Evolutionary conservation across 1,140 invertebrate genomes (phyloP).

Genomic region (Aphelenchoides fujianensis): DNA sequence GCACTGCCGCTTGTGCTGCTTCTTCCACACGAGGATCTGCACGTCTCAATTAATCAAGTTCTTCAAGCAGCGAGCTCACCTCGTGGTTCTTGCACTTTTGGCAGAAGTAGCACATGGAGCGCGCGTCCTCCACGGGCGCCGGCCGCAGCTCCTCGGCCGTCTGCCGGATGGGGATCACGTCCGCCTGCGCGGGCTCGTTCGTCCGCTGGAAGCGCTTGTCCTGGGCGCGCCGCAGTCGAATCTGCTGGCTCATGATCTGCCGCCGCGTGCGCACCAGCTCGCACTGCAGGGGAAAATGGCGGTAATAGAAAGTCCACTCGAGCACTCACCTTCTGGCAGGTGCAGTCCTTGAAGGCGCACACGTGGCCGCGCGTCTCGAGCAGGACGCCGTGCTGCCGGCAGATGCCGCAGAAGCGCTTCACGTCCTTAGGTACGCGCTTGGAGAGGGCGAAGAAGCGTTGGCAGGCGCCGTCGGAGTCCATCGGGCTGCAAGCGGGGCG

Average conservation of each 20-base stretch:
- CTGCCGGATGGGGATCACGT: conserved; percentile 33
- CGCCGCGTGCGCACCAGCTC: conserved; percentile 52
- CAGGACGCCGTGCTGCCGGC: conserved; percentile 54
- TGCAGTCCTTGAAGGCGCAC: conserved; percentile 53
- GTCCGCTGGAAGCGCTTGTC: conserved; percentile 57
- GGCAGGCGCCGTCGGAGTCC: too few species aligned
- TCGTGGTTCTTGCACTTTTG: conserved; percentile 60
- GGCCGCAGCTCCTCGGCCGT: conserved; percentile 15
- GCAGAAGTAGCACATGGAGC: conserved; percentile 60
- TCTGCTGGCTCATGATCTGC: conserved; percentile 57
- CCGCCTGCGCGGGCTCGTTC: conserved; percentile 36
- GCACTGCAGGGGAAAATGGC: conserved; percentile 49
- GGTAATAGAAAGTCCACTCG: neutral
- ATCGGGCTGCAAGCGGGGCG: too few species aligned
- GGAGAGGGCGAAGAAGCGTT: too few species aligned
- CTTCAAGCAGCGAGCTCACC: too few species aligned
- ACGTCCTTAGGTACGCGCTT: too few species aligned
- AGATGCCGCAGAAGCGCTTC: conserved; percentile 59
- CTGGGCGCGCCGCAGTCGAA: conserved; percentile 54
- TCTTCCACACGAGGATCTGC: too few species aligned
- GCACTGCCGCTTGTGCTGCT: conserved; percentile 55
- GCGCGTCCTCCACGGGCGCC: conserved; percentile 20
- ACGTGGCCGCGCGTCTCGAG: conserved; percentile 56
- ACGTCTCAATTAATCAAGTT: too few species aligned
- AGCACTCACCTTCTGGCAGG: conserved; percentile 48